Base-by-base conservation (phyloP, 2,888 invertebrate genomes). In the Balanococcus diminutus region DNA sequence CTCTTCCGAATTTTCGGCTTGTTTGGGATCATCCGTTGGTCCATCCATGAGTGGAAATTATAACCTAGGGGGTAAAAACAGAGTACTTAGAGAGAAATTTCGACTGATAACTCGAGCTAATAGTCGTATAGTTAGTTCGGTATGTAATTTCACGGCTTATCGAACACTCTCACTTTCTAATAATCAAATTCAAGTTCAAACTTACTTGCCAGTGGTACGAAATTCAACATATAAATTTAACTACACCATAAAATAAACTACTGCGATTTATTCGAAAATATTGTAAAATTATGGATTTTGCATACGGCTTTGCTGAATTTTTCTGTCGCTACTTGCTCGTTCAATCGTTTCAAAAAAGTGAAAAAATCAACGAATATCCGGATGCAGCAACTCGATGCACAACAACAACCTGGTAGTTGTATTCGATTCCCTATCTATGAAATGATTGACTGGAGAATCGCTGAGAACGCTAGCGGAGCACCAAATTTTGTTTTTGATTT, bases 61-160 rank as follows among this genome's bases (percentile, higher is more conserved):
- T 19, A 28, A 36, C 36, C 36, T 79, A 9, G n/a, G 19, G 19
- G 3, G 8, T 8, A 79, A 79, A 32, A 19, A 19, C 1, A 79
- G 5, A 11, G 67, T 67, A 28, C 14, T 67, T 67, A 32, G 11
- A 72, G n/a, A n/a, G 75, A 19, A 19, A 32, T 36, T 56, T 67
- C 9, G 3, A 9, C 4, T n/a, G 19, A 79, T 0, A 9, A 79
- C 4, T 31, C 46, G 36, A 84, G 75, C n/a, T 25, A 85, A 31
- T 42, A n/a, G n/a, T n/a, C n/a, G n/a, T n/a, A n/a, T 46, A 79
- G 79, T 85, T 51, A 85, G 79, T 79, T 79, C 51, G 79, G 75
- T 42, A 85, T 28, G 79, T 72, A 22, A 75, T 31, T 79, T 79
- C 75, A 79, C 36, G 75, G 75, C 36, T 79, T 28, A 36, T n/a